Conservation (phyloP, 2,113 vertebrate species). For the Neotragus pygmaeus region DNA sequence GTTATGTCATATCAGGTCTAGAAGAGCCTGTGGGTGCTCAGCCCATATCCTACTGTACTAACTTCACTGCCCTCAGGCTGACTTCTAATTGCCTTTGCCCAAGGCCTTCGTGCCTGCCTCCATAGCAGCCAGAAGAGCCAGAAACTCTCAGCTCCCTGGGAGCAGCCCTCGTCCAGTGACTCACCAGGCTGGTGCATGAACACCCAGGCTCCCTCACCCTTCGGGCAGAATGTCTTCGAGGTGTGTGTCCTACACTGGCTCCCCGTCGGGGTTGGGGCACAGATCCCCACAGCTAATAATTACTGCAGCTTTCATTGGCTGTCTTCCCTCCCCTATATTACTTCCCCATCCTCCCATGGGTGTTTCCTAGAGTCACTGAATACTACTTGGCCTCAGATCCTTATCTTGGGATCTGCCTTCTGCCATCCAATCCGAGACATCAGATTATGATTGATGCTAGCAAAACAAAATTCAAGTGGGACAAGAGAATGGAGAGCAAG, state of each 20-base stretch:
- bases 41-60: not conserved
- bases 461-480: not conserved
- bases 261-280: not conserved
- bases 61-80: not conserved
- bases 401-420: not conserved
- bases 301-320: not conserved
- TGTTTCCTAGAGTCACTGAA: not conserved
- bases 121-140: not conserved
- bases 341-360: not conserved
- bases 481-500: not conserved
- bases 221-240: not conserved
- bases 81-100: not conserved
- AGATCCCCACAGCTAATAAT: not conserved
- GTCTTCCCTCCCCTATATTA: not conserved
- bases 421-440: not conserved
- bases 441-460: not conserved
- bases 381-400: not conserved
- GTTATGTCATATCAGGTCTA: not conserved
- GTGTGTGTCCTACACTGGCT: fast-evolving
- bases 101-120: not conserved
- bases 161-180: not conserved
- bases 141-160: not conserved
- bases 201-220: not conserved
- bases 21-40: too few species aligned
- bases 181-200: not conserved